Conservation (phyloP, 1,140 invertebrate genomes). For the Panagrolaimus sp. region DNA sequence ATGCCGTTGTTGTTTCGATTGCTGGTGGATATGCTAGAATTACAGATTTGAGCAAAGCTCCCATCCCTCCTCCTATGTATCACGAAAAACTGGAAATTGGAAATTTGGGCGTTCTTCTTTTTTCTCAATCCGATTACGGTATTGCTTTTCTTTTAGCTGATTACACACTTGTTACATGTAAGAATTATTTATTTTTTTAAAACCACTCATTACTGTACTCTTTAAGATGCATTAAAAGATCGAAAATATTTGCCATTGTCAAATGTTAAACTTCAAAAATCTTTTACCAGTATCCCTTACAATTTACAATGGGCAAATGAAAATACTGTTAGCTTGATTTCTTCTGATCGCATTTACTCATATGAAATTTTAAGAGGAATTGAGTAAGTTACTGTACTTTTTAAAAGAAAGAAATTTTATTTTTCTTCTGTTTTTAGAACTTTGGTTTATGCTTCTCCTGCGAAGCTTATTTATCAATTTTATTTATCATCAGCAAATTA, state of each 20-base stretch:
- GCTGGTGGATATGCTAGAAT: slow-evolving; percentile 70
- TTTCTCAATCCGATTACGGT: neutral
- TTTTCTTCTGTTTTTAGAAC: neutral
- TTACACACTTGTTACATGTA: neutral
- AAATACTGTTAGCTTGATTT: neutral
- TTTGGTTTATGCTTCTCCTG: neutral
- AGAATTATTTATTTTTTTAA: neutral
- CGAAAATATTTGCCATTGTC: neutral
- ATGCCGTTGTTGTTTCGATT: slow-evolving; percentile 69
- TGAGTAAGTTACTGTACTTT: neutral
- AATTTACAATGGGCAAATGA: slow-evolving; percentile 11
- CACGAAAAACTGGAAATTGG: slow-evolving; percentile 65
- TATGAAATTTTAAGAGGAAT: slow-evolving; percentile 39
- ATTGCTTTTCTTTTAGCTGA: neutral
- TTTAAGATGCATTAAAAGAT: neutral
- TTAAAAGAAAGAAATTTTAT: neutral
- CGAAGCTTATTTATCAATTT: neutral
- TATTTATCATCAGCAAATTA: neutral
- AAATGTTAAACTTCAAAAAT: neutral
- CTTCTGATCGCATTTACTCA: slow-evolving; percentile 44
- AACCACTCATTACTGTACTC: neutral
- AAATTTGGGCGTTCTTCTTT: slow-evolving; percentile 9
- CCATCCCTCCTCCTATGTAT: slow-evolving; percentile 77
- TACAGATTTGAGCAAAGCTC: slow-evolving; percentile 69
- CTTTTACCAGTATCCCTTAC: neutral